A percentile compares a stretch with the other conserved stretches of the same genome.
Conservation (phyloP, 2,797 vertebrate genomes). For the Euphonia xanthogaster region DNA sequence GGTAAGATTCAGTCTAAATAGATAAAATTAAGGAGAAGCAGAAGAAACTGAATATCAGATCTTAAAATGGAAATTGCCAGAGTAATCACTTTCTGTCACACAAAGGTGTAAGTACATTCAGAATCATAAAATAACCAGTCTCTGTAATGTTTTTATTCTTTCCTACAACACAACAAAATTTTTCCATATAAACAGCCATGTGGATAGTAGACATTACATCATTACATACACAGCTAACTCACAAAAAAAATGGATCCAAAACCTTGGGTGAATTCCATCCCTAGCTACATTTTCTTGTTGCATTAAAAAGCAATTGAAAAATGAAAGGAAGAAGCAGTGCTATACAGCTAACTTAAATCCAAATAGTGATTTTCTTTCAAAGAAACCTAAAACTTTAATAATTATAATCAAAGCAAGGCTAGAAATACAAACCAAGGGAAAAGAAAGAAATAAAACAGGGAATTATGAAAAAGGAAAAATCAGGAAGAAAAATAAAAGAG, state of each 20-base stretch:
- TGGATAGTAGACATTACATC: not conserved
- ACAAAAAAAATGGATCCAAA: not conserved
- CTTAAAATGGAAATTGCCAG: not conserved
- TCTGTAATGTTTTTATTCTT: not conserved
- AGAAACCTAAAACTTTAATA: not conserved
- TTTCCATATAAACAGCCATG: not conserved
- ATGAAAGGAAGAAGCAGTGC: not conserved
- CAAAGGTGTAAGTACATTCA: not conserved
- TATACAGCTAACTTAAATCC: not conserved
- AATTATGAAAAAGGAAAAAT: not conserved
- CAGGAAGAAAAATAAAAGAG: not conserved
- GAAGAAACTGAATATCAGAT: not conserved
- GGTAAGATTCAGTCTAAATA: not conserved
- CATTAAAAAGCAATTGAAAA: not conserved
- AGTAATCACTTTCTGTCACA: not conserved
- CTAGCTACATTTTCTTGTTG: not conserved
- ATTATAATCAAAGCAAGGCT: not conserved
- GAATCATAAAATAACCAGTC: not conserved
- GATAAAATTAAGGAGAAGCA: not conserved
- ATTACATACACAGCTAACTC: not conserved
- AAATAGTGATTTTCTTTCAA: not conserved
- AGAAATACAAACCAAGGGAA: not conserved
- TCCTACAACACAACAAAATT: not conserved
- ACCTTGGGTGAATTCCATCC: not conserved
- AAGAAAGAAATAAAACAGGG: not conserved